Conservation (phyloP, 2,113 vertebrate genomes). For the Phyllostomus hastatus region DNA sequence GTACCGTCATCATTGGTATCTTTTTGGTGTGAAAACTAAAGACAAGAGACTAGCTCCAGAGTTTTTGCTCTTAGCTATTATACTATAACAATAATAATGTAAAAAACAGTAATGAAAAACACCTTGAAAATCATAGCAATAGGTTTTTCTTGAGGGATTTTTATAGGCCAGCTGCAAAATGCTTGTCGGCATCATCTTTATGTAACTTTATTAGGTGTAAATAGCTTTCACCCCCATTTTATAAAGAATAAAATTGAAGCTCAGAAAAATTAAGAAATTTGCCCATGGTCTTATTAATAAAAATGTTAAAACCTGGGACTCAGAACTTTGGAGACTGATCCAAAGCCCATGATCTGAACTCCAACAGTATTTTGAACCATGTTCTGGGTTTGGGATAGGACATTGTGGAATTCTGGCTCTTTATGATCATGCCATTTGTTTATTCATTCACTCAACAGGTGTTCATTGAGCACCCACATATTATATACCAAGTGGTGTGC, state of each 20-base stretch:
- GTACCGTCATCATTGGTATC: neutral
- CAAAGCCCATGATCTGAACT: neutral
- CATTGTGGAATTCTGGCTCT: neutral
- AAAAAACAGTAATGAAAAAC: neutral
- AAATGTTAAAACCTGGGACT: neutral
- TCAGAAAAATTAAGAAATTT: conserved; percentile 2
- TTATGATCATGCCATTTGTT: neutral
- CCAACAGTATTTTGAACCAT: neutral
- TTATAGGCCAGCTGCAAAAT: neutral
- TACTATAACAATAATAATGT: neutral
- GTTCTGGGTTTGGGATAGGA: neutral
- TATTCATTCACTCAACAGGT: neutral
- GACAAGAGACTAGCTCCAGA: neutral
- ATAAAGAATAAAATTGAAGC: neutral
- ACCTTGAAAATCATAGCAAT: neutral
- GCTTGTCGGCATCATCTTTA: neutral
- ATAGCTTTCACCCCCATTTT: neutral
- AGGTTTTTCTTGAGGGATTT: neutral
- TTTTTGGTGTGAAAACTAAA: neutral
- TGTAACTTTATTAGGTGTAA: neutral
- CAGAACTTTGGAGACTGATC: neutral
- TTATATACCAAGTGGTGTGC: neutral
- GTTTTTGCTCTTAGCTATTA: neutral
- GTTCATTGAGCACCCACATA: neutral
- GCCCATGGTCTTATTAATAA: neutral